Base-by-base conservation (phyloP, 2,797 vertebrate species). In the Spatula versicolor region DNA sequence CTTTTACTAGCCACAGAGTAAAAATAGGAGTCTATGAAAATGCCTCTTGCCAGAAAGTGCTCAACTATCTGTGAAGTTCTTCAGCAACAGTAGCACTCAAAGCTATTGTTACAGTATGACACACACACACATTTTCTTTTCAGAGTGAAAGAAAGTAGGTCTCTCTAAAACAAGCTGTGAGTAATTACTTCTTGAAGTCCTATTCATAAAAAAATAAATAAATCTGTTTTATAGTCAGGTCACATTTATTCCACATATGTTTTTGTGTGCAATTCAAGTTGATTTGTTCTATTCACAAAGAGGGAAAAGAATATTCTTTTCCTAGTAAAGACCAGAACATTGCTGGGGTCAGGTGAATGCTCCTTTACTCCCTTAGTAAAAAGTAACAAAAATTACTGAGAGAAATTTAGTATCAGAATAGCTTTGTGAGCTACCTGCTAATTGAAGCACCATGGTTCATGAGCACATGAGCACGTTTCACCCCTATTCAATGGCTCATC, bases 101-200 rank as follows among this genome's bases (percentile, higher is more conserved):
- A 88, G 77, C 21, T 39, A 82, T 91, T 92, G 77, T 79, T 88
- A 62, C 56, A 41, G 12, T 21, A 11, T 23, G 71, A 86, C 41
- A 96, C 63, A 69, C 1, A 35, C 64, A 58, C 30, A 62, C 54
- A 41, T 84, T 89, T 88, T 88, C 64, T 54, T 95, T 92, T 87
- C 66, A 45, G 60, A 93, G 8, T 35, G 26, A 71, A 81, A 46
- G 78, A 67, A 93, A 88, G 79, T 39, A 74, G 62, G 60, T 92
- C 54, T 92, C 71, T 79, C 83, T 79, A 81, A 95, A 95, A 90
- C 77, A 95, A 94, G 80, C 33, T 64, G 52, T 56, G 35, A 89
- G 73, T 91, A 94, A 97, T 95, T 97, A 95, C 74, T 93, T 91
- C 75, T 88, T 18, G 62, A 86, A 76, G 63, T 92, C 92, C 86